Base-by-base conservation (phyloP, 2,888 invertebrate genomes). In the Drosophila differens region DNA sequence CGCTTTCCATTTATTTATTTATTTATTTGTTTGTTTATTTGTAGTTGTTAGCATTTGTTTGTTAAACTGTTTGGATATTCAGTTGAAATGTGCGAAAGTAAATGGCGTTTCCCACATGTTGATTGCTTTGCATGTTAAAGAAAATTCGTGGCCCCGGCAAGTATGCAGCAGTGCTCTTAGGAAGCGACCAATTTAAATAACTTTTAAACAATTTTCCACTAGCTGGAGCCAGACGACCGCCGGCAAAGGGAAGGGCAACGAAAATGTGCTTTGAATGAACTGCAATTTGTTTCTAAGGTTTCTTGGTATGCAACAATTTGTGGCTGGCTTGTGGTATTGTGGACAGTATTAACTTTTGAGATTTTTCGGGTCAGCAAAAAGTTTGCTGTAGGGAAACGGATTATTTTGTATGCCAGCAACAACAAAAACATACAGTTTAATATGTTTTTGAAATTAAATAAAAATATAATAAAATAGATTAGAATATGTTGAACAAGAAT, bases 61-160 rank as follows among this genome's bases (percentile, higher is more conserved):
- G 81, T 83, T 79, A 82, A 81, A 73, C 86, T 86, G 81, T 85
- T 85, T 87, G 80, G 74, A 69, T 88, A 85, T 83, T 88, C 84
- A 83, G 88, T 83, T 68, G 86, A 73, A 76, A 83, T 81, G 75
- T 68, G 60, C 49, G 28, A 41, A 79, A 57, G 41, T 55, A 61
- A 68, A 69, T 39, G 66, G 49, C 55, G 47, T 63, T 53, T 7
- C 30, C 41, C 70, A 78, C 74, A 70, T 78, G 79, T 80, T 81
- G 79, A 81, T 81, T 81, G 79, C 65, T 74, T 54, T 49, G 55
- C 82, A 78, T 51, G 70, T 67, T 64, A 67, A 70, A 4, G 16
- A n/a, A 32, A 57, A 16, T 25, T 25, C 12, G 12, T 1, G 32
- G 32, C 39, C 12, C 52, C 28, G n/a, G 33, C 47, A 74, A 62